Conservation (phyloP, 2,888 invertebrate genomes). For the Xanthia icteritia region DNA sequence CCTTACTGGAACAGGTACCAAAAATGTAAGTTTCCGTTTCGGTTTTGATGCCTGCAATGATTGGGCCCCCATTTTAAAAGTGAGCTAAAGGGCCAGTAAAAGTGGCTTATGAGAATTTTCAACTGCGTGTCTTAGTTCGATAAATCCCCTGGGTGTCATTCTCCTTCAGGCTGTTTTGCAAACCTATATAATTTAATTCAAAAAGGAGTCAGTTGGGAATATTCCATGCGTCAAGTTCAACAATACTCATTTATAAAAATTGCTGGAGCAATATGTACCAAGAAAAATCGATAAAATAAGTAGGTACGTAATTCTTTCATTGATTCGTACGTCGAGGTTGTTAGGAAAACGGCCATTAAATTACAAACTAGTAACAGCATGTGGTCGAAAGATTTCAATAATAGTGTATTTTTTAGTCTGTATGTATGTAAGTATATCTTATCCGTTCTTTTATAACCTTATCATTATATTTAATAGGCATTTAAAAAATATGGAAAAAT, state of each 20-base stretch:
- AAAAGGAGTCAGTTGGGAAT: background rate
- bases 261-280: too few relatives aligned
- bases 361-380: background rate
- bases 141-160: background rate
- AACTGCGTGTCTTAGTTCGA: background rate
- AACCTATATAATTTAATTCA: background rate
- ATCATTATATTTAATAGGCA: background rate
- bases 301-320: background rate
- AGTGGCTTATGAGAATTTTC: background rate
- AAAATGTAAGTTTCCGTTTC: background rate
- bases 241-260: too few relatives aligned
- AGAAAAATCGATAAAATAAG: slow-evolving; percentile 13
- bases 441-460: background rate
- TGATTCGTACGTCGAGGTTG: background rate
- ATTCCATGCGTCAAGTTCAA: background rate
- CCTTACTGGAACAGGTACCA: background rate
- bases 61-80: background rate
- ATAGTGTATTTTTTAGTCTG: background rate
- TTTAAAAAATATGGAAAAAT: background rate
- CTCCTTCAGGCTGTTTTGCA: background rate
- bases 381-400: slow-evolving; percentile 7
- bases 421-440: background rate
- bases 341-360: background rate
- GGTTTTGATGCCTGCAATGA: background rate
- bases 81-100: background rate